A percentile compares a stretch with the other conserved stretches of the same genome.
phyloP scores from a whole-genome alignment of 2,113 vertebrate genomes.

The Pipra filicauda region DNA sequence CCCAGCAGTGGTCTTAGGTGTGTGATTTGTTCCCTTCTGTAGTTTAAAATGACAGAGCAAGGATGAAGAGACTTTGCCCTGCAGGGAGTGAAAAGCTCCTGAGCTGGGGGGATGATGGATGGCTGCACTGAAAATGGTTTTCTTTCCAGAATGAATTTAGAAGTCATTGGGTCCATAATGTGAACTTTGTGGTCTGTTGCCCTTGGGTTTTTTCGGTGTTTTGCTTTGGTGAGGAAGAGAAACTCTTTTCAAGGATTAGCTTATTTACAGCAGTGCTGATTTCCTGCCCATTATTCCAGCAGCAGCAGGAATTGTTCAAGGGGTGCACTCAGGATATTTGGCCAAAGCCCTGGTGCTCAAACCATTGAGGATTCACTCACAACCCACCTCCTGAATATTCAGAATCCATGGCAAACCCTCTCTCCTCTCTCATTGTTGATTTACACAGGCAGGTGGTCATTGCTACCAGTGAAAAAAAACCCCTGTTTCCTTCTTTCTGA shows the following conservation, averaged over 20 bases:
- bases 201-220: background rate
- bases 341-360: background rate
- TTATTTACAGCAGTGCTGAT: background rate
- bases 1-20: background rate
- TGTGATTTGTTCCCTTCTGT: conserved; percentile 1
- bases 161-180: background rate
- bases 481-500: background rate
- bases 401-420: background rate
- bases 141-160: conserved; percentile 20
- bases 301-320: background rate
- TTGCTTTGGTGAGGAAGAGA: background rate
- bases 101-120: conserved; percentile 36
- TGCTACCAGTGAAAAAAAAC: background rate
- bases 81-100: conserved; percentile 7
- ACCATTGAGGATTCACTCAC: background rate
- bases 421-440: background rate
- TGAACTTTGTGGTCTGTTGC: background rate
- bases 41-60: conserved; percentile 10
- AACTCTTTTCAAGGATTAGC: background rate
- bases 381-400: background rate
- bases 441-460: background rate
- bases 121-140: background rate
- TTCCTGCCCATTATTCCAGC: background rate
- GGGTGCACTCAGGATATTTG: background rate
- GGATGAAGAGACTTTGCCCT: conserved; percentile 25